phyloP scores from a whole-genome alignment of 2,113 vertebrate genomes.

The Megaptera novaeangliae region DNA sequence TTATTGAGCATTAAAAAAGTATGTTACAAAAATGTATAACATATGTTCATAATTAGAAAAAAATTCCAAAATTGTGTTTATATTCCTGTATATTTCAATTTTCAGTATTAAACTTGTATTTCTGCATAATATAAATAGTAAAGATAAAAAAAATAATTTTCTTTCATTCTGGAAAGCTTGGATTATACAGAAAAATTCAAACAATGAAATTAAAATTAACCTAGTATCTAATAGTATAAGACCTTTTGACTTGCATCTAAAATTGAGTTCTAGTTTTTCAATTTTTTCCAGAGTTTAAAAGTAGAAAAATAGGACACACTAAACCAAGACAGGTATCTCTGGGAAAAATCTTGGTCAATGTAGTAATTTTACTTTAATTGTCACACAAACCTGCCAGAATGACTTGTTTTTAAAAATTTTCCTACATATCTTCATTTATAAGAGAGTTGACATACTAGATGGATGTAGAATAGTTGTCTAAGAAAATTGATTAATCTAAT shows the following conservation, averaged over 20 bases:
- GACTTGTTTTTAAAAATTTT: too few species aligned
- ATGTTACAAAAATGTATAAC: neutral
- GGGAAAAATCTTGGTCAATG: neutral
- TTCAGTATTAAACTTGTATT: neutral
- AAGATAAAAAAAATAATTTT: neutral
- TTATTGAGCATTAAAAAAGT: neutral
- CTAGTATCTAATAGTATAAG: neutral
- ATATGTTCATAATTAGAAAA: neutral
- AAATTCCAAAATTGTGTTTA: neutral
- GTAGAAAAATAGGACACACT: neutral
- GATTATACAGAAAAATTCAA: neutral
- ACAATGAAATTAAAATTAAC: neutral
- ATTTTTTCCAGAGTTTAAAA: neutral
- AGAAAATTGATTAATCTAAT: neutral
- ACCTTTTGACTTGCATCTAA: neutral
- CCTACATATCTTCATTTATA: neutral
- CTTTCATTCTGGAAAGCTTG: neutral
- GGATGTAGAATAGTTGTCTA: neutral
- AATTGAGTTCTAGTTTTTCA: neutral
- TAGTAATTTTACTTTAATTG: neutral
- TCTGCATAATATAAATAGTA: neutral
- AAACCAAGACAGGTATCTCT: neutral
- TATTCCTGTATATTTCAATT: neutral
- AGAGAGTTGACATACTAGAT: neutral
- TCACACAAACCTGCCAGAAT: neutral